Evolutionary conservation across 2,113 vertebrate species (phyloP), one percentile per base, ranked within the genome.

Genomic region (Oceanodroma tethys): DNA sequence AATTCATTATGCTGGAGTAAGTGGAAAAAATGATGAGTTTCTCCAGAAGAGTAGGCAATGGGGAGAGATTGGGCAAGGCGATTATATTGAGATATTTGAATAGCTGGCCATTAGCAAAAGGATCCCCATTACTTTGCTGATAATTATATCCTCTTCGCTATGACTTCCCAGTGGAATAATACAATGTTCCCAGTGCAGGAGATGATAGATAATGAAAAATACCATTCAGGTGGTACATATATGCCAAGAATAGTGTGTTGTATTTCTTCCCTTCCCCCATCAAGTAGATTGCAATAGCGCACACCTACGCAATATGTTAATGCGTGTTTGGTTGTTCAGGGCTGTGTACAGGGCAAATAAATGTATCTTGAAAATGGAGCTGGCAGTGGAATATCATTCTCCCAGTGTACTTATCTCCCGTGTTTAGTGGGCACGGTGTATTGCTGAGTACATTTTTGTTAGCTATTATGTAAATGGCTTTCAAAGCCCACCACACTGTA

Each of bases 21-120:
- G 97, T 98, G 97, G 98, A 98, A 98, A 98, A 98, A 98, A 98
- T 97, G 97, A 98, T 98, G 98, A 98, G 98, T 98, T 98, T 98
- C 97, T 98, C 97, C 95, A 97, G 96, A 98, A 98, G 97, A 98
- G 98, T 98, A 98, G 98, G 97, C 98, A 98, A 98, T 45, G 83
- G 98, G 98, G 98, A 98, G 98, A 98, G 97, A 98, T 98, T 98
- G 98, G 97, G 95, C 96, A 95, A 95, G 97, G 95, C 89, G 98
- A 98, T 99, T 98, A 98, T 98, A 98, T 98, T 98, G 98, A 98
- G 98, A 98, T 98, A 98, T 98, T 98, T 98, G 98, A 98, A 98
- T 98, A 98, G 98, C 98, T 98, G 97, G 98, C 97, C 98, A 98
- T 98, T 98, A 98, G 97, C 97, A 97, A 97, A 97, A 98, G 97